These are phyloP conservation scores for Mya arenaria DNA, from an alignment of 1,140 invertebrate genomes.

Conservation along the genomic window DNA sequence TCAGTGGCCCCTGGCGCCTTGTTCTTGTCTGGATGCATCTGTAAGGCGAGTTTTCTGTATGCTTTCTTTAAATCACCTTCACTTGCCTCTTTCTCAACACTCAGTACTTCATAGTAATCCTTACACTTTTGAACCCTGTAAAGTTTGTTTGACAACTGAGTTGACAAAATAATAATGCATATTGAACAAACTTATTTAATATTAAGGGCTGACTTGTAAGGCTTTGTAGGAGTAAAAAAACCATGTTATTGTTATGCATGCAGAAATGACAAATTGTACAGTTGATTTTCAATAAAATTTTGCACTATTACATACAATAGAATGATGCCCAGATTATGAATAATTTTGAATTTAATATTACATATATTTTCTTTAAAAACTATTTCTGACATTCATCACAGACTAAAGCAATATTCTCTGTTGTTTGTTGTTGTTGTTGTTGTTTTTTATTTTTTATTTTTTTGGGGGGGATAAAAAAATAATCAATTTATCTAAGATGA, in stretches of 20 bases:
- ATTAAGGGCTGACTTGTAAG: not conserved
- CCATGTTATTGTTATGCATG: too few relatives aligned
- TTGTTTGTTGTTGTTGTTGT: not conserved
- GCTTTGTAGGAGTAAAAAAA: too few relatives aligned
- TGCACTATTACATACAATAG: too few relatives aligned
- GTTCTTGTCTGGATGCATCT: slow-evolving; percentile 99
- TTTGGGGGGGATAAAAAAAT: not conserved
- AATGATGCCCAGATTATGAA: too few relatives aligned
- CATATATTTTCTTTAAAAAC: too few relatives aligned
- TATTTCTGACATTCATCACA: too few relatives aligned
- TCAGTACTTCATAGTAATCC: slow-evolving; percentile 98
- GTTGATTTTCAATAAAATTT: too few relatives aligned
- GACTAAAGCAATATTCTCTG: too few relatives aligned
- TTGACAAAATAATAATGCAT: not conserved
- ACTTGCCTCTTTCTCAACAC: slow-evolving; percentile 93
- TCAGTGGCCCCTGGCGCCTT: slow-evolving; percentile 98
- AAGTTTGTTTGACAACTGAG: too few relatives aligned
- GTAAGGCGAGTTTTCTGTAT: slow-evolving; percentile 97
- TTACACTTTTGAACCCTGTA: slow-evolving; percentile 78
- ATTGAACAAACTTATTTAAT: not conserved
- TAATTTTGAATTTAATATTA: too few relatives aligned
- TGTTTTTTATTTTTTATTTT: not conserved
- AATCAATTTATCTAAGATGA: too few relatives aligned
- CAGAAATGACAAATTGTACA: too few relatives aligned
- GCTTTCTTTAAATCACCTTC: slow-evolving; percentile 98